Percentiles rank a stretch among this genome's conserved stretches.
These are phyloP conservation scores for Diachasma alloeum DNA, from an alignment of 1,140 invertebrate genomes.

Conservation along the genomic window DNA sequence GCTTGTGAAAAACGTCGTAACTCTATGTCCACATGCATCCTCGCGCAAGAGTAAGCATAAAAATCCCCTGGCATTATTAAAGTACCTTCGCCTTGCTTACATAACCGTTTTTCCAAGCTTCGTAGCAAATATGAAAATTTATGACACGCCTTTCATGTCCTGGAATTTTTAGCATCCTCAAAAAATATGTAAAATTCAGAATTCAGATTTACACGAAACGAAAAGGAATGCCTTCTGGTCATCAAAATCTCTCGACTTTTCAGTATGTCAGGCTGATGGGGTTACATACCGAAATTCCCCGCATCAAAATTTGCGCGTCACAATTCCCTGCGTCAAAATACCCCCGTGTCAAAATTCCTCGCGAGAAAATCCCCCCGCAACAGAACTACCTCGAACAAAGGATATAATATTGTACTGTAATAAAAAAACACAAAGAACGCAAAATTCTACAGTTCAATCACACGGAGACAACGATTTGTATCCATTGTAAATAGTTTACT, in stretches of 20 bases:
- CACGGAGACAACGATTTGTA: no score
- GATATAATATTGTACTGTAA: no score
- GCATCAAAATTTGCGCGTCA: no score
- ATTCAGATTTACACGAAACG: neutral
- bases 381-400: no score
- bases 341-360: no score
- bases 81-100: neutral
- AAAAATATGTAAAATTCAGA: neutral
- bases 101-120: neutral
- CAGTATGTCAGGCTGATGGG: neutral
- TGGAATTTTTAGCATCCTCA: neutral
- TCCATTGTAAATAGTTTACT: no score
- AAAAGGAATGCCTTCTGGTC: neutral
- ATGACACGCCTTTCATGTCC: constrained; percentile 8
- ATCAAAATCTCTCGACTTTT: neutral
- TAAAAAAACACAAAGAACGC: no score
- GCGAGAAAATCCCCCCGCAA: no score
- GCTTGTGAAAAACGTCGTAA: constrained; percentile 21
- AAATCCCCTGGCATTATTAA: constrained; percentile 17
- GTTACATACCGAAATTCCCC: no score
- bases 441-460: no score
- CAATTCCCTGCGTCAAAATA: no score
- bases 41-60: constrained; percentile 20
- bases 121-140: constrained; percentile 27
- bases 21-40: constrained; percentile 17